A percentile compares a stretch with the other conserved stretches of the same genome.
Conservation (phyloP, 1,140 invertebrate species). For the Orchestia grillus region DNA sequence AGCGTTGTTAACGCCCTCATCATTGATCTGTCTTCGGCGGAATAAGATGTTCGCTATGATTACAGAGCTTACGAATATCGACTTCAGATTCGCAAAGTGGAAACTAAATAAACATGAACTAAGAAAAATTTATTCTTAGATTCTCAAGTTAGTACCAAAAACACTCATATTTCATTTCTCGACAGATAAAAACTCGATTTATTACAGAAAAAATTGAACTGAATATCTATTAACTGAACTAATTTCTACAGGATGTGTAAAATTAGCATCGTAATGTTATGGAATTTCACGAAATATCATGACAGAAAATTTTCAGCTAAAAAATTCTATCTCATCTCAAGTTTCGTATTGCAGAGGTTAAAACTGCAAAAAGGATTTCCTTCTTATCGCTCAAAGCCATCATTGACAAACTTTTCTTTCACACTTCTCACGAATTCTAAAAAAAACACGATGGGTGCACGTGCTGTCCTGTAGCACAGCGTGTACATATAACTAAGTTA, state of each 20-base stretch:
- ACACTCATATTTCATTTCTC: not conserved
- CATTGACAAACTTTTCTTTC: not conserved
- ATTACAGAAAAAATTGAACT: not conserved
- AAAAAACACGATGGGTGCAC: not conserved
- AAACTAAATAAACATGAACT: too few species aligned
- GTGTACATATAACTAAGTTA: not conserved
- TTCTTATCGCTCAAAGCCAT: not conserved
- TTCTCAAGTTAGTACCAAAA: not conserved
- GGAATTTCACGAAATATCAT: too few species aligned
- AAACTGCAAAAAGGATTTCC: not conserved
- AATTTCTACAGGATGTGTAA: too few species aligned
- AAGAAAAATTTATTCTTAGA: not conserved
- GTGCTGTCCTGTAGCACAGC: not conserved
- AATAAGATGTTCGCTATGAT: too few species aligned
- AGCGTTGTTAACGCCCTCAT: not conserved
- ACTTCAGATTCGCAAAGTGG: too few species aligned
- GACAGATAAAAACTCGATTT: too few species aligned
- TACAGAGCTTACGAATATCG: too few species aligned
- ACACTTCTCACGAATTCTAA: not conserved
- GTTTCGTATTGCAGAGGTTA: too few species aligned
- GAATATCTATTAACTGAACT: too few species aligned
- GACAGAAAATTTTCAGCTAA: not conserved
- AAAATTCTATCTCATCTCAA: not conserved
- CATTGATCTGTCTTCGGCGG: not conserved
- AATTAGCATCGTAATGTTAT: too few species aligned